Evolutionary conservation across 2,113 vertebrate genomes (phyloP).

Genomic region (Oreotrochilus melanogaster): DNA sequence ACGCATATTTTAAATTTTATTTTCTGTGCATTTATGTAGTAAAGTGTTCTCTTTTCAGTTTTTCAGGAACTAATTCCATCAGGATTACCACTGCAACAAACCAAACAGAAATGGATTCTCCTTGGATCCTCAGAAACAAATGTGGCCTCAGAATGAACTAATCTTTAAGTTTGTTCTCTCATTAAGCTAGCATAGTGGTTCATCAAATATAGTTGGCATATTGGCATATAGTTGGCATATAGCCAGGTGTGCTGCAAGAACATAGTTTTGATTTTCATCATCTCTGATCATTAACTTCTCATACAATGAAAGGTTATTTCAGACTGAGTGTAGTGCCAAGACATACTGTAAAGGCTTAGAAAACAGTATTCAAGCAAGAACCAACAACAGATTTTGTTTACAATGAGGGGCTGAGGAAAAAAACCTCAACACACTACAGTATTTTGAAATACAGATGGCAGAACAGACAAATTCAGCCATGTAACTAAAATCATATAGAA

Average conservation of each 20-base stretch:
- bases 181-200: neutral
- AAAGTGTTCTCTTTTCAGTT: neutral
- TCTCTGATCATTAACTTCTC: constrained; percentile 23
- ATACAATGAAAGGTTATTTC: neutral
- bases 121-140: neutral
- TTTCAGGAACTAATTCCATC: neutral
- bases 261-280: neutral
- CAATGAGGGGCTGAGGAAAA: neutral
- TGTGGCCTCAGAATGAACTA: neutral
- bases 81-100: neutral
- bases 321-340: constrained; percentile 16
- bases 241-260: constrained; percentile 23
- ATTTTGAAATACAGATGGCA: constrained; percentile 54
- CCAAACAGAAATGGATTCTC: neutral
- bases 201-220: neutral
- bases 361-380: constrained; percentile 42
- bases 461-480: neutral
- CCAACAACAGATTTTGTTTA: constrained; percentile 58
- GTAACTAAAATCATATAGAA: neutral
- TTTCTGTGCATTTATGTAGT: neutral
- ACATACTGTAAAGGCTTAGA: neutral
- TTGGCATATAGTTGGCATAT: no score
- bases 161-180: neutral
- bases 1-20: neutral
- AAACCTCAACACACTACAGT: neutral